Evolutionary conservation across 2,888 invertebrate genomes (phyloP).

Genomic region (Geophilus truncorum): DNA sequence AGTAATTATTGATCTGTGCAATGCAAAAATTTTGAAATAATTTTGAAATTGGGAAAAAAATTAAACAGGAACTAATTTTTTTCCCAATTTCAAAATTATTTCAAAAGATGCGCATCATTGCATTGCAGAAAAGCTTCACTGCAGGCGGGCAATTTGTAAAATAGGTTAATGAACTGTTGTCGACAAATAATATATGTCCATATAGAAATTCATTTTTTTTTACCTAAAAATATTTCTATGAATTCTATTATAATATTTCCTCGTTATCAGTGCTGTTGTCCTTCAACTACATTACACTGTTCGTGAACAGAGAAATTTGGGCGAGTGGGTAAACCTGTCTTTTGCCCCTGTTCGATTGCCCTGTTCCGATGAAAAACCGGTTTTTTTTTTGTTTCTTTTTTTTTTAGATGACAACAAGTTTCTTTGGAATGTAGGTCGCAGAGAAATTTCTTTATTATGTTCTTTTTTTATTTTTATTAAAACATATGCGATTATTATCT

Average conservation of each 20-base stretch:
- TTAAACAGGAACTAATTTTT: too few relatives aligned
- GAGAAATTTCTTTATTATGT: slow-evolving; percentile 1
- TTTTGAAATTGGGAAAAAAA: too few relatives aligned
- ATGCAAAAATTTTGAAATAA: background rate
- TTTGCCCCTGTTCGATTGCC: background rate
- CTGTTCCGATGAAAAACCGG: background rate
- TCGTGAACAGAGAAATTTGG: background rate
- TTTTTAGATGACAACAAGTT: background rate
- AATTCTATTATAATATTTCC: background rate
- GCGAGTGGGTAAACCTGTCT: slow-evolving; percentile 9
- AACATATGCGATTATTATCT: background rate
- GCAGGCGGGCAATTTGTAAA: slow-evolving; percentile 1
- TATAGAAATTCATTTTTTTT: background rate
- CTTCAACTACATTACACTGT: background rate
- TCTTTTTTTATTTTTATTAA: background rate
- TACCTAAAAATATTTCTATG: background rate
- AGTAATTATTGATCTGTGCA: too few relatives aligned
- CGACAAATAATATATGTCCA: background rate
- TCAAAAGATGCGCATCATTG: background rate
- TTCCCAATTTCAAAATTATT: too few relatives aligned
- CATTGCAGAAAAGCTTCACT: slow-evolving; percentile 12
- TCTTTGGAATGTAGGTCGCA: background rate
- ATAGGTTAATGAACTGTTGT: background rate
- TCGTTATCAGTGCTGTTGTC: background rate
- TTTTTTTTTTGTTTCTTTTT: background rate